Evolutionary conservation across 2,888 invertebrate genomes (phyloP), one percentile per base, ranked within the genome.

Genomic region (Physocephala rufipes): DNA sequence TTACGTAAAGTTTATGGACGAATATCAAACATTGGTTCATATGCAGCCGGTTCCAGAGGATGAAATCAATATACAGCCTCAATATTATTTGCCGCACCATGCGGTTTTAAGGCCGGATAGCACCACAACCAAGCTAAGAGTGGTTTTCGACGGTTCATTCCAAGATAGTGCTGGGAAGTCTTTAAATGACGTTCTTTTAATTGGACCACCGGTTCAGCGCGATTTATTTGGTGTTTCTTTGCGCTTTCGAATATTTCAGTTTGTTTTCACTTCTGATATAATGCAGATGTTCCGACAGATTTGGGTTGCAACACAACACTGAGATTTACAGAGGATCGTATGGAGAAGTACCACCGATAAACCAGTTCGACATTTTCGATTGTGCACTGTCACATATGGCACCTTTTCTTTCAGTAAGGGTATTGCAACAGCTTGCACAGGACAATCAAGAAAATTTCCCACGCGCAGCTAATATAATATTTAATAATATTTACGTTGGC

Each of bases 331-430:
- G 51, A 51, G 51, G 19, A 51, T 51, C 19, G 51, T 51, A 15
- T 51, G 51, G 51, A n/a, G 51, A 51, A 51, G 51, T 51, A 51
- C n/a, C n/a, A 51, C n/a, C n/a, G 51, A 51, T 51, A 19, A 21
- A 7, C 51, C 51, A 51, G 51, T 51, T 51, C 2, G 19, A 2
- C 51, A 51, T 28, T 62, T 36, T 69, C 28, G 49, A 51, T 19
- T 63, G 43, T 53, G 51, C 21, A 58, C 58, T 2, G 67, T 59
- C n/a, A 43, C 59, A 16, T 67, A 67, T 21, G 55, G 67, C 43
- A 67, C 30, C 55, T 3, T 67, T 67, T 67, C 21, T 67, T 9
- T 26, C 55, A 21, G 58, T 53, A 36, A 19, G 55, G 36, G 21
- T 58, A 36, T 13, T 55, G 58, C 19, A 55, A 24, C 36, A 55